These are phyloP conservation scores for Nineta flava DNA, from an alignment of 2,888 invertebrate species.

Conservation along the genomic window DNA sequence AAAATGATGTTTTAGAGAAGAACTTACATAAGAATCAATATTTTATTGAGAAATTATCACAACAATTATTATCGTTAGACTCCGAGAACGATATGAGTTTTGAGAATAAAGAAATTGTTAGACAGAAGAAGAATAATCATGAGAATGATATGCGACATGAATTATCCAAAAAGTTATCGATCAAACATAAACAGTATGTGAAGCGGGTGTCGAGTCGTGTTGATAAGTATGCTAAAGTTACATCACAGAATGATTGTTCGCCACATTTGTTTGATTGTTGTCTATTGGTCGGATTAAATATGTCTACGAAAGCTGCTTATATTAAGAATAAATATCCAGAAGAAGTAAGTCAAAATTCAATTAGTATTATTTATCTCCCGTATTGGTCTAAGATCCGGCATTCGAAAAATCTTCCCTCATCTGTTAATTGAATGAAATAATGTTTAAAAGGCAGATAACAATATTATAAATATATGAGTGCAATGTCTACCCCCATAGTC, in stretches of 20 bases:
- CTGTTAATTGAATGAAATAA: too few relatives aligned
- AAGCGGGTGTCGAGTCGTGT: constrained; percentile 42
- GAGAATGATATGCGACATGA: too few relatives aligned
- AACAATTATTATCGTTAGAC: too few relatives aligned
- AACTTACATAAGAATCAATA: not conserved
- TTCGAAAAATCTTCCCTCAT: too few relatives aligned
- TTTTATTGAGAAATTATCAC: too few relatives aligned
- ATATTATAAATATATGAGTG: too few relatives aligned
- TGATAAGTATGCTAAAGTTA: constrained; percentile 23
- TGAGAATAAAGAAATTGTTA: too few relatives aligned
- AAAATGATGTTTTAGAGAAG: not conserved
- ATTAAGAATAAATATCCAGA: constrained; percentile 54
- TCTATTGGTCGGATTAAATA: constrained; percentile 48
- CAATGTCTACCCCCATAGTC: too few relatives aligned
- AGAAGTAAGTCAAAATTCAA: constrained; percentile 32
- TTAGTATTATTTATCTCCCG: not conserved
- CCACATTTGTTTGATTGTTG: constrained; percentile 47
- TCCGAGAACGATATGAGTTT: too few relatives aligned
- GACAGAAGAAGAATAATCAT: too few relatives aligned
- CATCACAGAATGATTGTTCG: constrained; percentile 11
- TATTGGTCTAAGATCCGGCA: too few relatives aligned
- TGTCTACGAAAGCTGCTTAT: constrained; percentile 47
- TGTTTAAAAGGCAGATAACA: too few relatives aligned
- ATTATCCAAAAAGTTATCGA: constrained; percentile 35
- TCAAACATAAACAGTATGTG: constrained; percentile 48